phyloP scores from a whole-genome alignment of 2,888 invertebrate genomes.

The Hydrotaea cyrtoneurina region DNA sequence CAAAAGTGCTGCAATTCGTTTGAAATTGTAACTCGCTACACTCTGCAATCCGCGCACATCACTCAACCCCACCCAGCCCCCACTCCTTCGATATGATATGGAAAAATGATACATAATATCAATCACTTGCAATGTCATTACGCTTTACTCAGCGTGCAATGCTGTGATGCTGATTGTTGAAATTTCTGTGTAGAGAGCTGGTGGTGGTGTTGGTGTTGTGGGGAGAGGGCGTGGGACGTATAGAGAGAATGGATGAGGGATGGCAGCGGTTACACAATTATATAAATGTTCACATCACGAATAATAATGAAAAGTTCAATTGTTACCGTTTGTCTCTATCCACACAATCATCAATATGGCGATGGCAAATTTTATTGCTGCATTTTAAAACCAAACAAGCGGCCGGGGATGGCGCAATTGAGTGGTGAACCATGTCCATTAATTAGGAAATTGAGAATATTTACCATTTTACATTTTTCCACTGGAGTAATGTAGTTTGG shows the following conservation, averaged over 20 bases:
- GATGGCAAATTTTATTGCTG: not conserved
- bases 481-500: no score
- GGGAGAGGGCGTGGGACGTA: no score
- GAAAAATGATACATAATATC: not conserved
- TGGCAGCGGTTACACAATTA: constrained; percentile 8
- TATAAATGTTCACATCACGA: constrained; percentile 2
- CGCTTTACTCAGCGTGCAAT: not conserved
- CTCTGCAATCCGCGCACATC: not conserved
- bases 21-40: not conserved
- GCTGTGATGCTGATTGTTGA: not conserved
- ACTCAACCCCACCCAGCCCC: no score
- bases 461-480: no score
- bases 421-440: no score
- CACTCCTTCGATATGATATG: not conserved
- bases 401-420: no score
- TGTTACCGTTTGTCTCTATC: no score
- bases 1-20: constrained; percentile 34
- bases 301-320: not conserved
- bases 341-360: not conserved
- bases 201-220: not conserved
- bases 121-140: constrained; percentile 17
- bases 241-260: not conserved
- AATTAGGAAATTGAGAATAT: no score
- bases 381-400: no score
- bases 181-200: not conserved